Evolutionary conservation across 1,140 invertebrate species (phyloP).

Genomic region (Macrobrachium nipponense): DNA sequence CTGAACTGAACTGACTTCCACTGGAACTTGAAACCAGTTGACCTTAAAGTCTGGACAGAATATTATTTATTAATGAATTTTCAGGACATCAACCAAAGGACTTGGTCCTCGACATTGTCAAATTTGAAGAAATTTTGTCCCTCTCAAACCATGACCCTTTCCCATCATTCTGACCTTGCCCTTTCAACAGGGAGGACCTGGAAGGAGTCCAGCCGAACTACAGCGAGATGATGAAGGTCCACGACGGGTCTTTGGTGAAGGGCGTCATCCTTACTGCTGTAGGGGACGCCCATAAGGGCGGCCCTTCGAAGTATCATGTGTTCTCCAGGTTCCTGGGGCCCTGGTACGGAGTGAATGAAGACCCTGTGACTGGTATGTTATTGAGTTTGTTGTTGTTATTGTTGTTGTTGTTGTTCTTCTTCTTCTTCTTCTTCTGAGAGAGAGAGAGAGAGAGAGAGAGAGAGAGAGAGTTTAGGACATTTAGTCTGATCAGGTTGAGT

Average conservation of each 20-base stretch:
- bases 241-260: conserved; percentile 53
- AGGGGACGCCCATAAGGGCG: conserved; percentile 62
- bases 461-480: too few species aligned
- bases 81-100: too few species aligned
- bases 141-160: neutral
- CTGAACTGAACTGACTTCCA: too few species aligned
- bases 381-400: too few species aligned
- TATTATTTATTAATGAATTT: too few species aligned
- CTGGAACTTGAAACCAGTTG: too few species aligned
- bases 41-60: too few species aligned
- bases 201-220: conserved; percentile 25
- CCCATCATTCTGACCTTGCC: neutral
- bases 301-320: conserved; percentile 69
- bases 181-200: conserved; percentile 15
- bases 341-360: conserved; percentile 73
- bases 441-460: too few species aligned
- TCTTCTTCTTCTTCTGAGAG: too few species aligned
- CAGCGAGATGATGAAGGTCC: conserved; percentile 14
- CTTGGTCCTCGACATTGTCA: neutral
- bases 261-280: conserved; percentile 60
- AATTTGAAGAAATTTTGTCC: neutral
- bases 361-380: conserved; percentile 72
- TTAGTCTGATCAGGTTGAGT: too few species aligned
- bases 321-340: conserved; percentile 74
- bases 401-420: neutral